Percentiles rank a stretch among this genome's conserved stretches.
Evolutionary conservation across 1,140 invertebrate genomes (phyloP).

Genomic region (Sycobia sp.): DNA sequence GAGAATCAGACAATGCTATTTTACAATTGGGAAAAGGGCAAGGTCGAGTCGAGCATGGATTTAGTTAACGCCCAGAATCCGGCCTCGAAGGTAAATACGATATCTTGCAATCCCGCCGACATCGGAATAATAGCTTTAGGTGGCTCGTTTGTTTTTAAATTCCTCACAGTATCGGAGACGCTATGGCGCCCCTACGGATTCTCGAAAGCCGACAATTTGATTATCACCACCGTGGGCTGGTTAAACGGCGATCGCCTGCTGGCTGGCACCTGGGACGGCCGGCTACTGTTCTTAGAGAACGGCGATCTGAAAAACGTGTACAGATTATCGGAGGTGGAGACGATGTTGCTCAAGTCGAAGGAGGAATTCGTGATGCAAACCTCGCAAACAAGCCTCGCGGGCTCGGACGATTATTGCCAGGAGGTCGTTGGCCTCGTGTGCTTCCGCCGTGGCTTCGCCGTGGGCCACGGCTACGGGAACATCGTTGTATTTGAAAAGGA

Average conservation of each 20-base stretch:
- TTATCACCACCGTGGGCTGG: slow-evolving; percentile 74
- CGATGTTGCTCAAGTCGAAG: slow-evolving; percentile 64
- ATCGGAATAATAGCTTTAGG: slow-evolving; percentile 75
- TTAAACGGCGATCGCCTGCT: slow-evolving; percentile 76
- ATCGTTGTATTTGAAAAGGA: slow-evolving; percentile 72
- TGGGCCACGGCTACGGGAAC: slow-evolving; percentile 64
- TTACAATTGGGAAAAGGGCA: slow-evolving; percentile 85
- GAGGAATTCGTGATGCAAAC: slow-evolving; percentile 43
- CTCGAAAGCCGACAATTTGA: slow-evolving; percentile 78
- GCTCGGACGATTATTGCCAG: slow-evolving; percentile 41
- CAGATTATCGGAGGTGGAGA: slow-evolving; percentile 61
- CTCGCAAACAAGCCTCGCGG: slow-evolving; percentile 35
- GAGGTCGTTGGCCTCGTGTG: slow-evolving; percentile 61
- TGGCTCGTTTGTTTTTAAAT: slow-evolving; percentile 75
- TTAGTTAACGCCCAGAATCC: slow-evolving; percentile 69
- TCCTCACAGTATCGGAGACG: slow-evolving; percentile 79
- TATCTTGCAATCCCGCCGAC: slow-evolving; percentile 79
- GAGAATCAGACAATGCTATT: slow-evolving; percentile 80
- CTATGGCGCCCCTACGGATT: slow-evolving; percentile 83
- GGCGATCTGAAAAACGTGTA: slow-evolving; percentile 75
- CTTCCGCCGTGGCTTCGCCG: slow-evolving; percentile 69
- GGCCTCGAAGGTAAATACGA: slow-evolving; percentile 58
- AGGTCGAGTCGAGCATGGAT: slow-evolving; percentile 77
- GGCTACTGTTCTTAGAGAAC: slow-evolving; percentile 77
- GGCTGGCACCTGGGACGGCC: slow-evolving; percentile 75